Percentiles rank a stretch among this genome's conserved stretches.
phyloP scores from a whole-genome alignment of 2,113 vertebrate species.

The Ceuthmochares aereus region DNA sequence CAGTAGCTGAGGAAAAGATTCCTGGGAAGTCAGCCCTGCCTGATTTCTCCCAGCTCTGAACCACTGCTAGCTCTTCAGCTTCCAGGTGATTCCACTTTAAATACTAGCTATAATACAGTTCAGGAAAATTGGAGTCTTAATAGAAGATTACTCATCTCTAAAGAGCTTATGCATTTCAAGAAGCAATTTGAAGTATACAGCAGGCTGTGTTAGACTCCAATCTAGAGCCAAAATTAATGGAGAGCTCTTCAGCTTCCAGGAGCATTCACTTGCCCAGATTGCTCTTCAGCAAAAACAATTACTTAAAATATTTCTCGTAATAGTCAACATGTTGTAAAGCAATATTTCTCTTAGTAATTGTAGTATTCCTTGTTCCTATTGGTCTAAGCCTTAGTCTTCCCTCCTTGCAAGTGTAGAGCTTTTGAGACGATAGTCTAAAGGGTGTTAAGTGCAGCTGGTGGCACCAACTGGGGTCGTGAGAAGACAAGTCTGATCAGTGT shows the following conservation, averaged over 20 bases:
- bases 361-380: not conserved
- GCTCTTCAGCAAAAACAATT: constrained; percentile 47
- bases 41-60: not conserved
- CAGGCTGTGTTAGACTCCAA: not conserved
- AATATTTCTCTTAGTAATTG: not conserved
- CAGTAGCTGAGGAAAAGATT: not conserved
- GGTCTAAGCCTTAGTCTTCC: not conserved
- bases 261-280: not conserved
- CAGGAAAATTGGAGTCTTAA: not conserved
- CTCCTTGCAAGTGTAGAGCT: not conserved
- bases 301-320: not conserved
- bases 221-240: constrained; percentile 42
- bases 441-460: not conserved
- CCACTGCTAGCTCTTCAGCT: not conserved
- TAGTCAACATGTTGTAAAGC: not conserved
- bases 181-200: constrained; percentile 7
- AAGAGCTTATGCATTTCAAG: not conserved
- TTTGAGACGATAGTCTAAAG: not conserved
- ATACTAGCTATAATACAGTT: not conserved
- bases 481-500: not conserved
- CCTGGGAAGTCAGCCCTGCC: not conserved
- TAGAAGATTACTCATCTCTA: not conserved
- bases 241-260: constrained; percentile 56
- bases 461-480: not conserved
- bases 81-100: not conserved